Conservation (phyloP, 35 echinoderm and acorn worm species). For the Eucidaris tribuloides region DNA sequence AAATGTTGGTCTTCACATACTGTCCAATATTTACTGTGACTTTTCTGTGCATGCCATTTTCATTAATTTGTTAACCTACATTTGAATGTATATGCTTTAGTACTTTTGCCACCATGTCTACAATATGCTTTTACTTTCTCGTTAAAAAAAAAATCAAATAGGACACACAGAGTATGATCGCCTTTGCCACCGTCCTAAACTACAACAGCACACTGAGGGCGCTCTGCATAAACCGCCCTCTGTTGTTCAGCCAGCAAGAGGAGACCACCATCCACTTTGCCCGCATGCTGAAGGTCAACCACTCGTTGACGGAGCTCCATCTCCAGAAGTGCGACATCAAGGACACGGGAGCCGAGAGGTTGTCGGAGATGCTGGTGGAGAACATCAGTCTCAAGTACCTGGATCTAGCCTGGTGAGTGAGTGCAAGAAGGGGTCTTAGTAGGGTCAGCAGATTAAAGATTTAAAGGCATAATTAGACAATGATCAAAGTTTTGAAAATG, state of each 20-base stretch:
- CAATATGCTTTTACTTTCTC: too few relatives aligned
- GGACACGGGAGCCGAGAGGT: constrained; percentile 92
- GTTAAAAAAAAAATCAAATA: too few relatives aligned
- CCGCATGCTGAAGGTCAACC: constrained; percentile 88
- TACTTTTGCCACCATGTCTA: too few relatives aligned
- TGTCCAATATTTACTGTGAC: too few relatives aligned
- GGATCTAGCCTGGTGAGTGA: constrained; percentile 81
- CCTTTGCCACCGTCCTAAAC: constrained; percentile 85
- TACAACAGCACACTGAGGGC: constrained; percentile 63
- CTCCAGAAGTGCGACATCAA: constrained; percentile 92
- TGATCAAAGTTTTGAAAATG: too few relatives aligned
- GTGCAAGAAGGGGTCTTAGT: too few relatives aligned
- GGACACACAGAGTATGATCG: constrained; percentile 89
- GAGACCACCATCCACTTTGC: constrained; percentile 86
- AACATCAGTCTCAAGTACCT: constrained; percentile 82
- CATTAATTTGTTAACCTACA: too few relatives aligned
- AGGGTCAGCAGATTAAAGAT: too few relatives aligned
- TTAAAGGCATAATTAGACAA: too few relatives aligned
- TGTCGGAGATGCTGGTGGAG: constrained; percentile 74
- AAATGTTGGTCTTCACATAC: too few relatives aligned
- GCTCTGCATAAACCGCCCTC: constrained; percentile 75
- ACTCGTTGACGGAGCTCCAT: constrained; percentile 75
- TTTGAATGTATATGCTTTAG: too few relatives aligned
- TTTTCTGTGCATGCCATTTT: too few relatives aligned
- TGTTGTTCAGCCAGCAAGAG: constrained; percentile 92